Evolutionary conservation across 2,888 invertebrate genomes (phyloP), one percentile per base, ranked within the genome.

Genomic region (Bibio marci): DNA sequence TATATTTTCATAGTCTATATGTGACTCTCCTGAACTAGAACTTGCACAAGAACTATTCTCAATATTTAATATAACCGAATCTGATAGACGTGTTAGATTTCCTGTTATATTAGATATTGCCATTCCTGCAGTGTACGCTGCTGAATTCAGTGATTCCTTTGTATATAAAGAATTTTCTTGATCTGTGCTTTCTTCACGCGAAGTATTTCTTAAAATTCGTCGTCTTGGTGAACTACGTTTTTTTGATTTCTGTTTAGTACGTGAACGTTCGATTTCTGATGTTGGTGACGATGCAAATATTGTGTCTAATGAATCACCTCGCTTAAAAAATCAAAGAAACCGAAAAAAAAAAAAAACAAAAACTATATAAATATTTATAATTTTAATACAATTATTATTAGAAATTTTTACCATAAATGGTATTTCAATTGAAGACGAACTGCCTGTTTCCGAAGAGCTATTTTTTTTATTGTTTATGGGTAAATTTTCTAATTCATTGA

Each of bases 121-220:
- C 32, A 56, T 41, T 12, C 38, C 22, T 19, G 8, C 3, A n/a
- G 11, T 19, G 18, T 7, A 4, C 19, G 34, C 13, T n/a, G 8
- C 34, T 19, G 18, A 8, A n/a, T 4, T 18, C 19, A 19, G 7
- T 19, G 34, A 10, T 32, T 14, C 32, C 4, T n/a, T 19, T 22
- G 22, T 22, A 22, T 8, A 22, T 6, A 22, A 22, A 51, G 76
- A 64, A 14, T 70, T 71, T 48, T 80, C 80, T 46, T 74, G 74
- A 48, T 76, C 73, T 42, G 74, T 74, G 44, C 74, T 73, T 44
- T 78, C 76, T 45, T 80, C 78, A 79, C 79, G 80, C 5, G 78
- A 76, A 45, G 69, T 33, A 32, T 37, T 39, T 22, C 5, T 8
- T 2, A 31, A 22, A 54, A 56, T 39, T 53, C 58, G 39, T 56